phyloP scores from a whole-genome alignment of 2,797 vertebrate genomes.

The Nannoperca australis region DNA sequence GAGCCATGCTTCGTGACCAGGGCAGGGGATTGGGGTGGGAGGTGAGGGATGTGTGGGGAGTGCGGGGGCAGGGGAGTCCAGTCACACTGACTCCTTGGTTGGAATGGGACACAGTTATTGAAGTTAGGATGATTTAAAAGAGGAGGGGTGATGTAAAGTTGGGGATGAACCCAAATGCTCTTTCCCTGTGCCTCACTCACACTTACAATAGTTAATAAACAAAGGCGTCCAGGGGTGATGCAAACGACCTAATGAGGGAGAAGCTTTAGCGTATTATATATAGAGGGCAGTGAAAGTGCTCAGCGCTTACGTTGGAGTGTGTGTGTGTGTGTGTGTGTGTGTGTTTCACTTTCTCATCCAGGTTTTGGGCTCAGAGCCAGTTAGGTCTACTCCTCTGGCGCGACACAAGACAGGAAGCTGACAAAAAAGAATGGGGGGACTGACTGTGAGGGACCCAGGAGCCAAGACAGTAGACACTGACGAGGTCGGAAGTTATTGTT shows the following conservation, averaged over 20 bases:
- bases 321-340: conserved; percentile 33
- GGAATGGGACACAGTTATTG: conserved; percentile 68
- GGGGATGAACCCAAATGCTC: conserved; percentile 55
- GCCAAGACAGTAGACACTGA: conserved; percentile 71
- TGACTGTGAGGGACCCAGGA: conserved; percentile 68
- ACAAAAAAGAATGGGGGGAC: conserved; percentile 84
- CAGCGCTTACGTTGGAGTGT: conserved; percentile 29
- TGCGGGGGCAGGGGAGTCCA: conserved; percentile 75
- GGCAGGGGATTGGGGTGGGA: conserved; percentile 72
- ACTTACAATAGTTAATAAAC: conserved; percentile 49
- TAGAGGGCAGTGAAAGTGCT: conserved; percentile 51
- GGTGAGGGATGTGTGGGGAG: conserved; percentile 70
- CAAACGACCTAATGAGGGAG: conserved; percentile 4
- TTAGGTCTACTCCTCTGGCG: conserved; percentile 81
- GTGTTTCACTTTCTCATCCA: conserved; percentile 59
- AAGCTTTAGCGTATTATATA: conserved; percentile 36
- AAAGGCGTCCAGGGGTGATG: conserved; percentile 48
- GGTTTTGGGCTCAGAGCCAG: conserved; percentile 78
- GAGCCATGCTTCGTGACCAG: conserved; percentile 83
- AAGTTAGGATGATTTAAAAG: conserved; percentile 62
- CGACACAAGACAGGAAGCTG: conserved; percentile 88
- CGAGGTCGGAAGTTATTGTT: conserved; percentile 84
- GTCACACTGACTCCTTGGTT: conserved; percentile 84
- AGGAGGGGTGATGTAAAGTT: conserved; percentile 34
- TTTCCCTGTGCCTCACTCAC: conserved; percentile 21